Conservation (phyloP, 1,140 invertebrate genomes). For the Drosophila nigromelanica region DNA sequence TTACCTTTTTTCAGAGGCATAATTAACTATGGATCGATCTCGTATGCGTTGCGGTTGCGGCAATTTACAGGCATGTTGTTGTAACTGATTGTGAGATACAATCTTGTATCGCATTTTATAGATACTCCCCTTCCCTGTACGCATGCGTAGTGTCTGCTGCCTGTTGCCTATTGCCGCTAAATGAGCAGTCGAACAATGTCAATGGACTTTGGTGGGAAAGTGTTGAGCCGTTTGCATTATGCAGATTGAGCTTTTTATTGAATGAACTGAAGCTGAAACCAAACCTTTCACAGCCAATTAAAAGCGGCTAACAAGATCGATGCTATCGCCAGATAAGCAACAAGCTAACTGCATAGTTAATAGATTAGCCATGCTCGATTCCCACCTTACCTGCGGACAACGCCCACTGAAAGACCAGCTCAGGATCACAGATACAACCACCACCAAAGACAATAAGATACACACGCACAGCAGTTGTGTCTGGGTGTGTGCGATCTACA, state of each 20-base stretch:
- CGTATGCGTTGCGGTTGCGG: slow-evolving; percentile 60
- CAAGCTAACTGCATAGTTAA: slow-evolving; percentile 61
- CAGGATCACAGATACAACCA: slow-evolving; percentile 22
- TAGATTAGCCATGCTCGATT: slow-evolving; percentile 48
- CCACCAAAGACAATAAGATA: no score
- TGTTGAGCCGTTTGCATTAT: slow-evolving; percentile 75
- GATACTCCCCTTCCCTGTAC: slow-evolving; percentile 35
- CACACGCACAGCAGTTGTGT: not conserved
- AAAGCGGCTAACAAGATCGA: slow-evolving; percentile 80
- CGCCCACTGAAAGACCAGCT: slow-evolving; percentile 28
- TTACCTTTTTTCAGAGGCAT: slow-evolving; percentile 52
- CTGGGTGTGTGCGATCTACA: slow-evolving; percentile 29
- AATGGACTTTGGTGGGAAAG: slow-evolving; percentile 78
- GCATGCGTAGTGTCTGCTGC: slow-evolving; percentile 31
- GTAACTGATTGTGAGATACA: slow-evolving; percentile 62
- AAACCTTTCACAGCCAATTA: slow-evolving; percentile 78
- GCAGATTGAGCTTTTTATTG: slow-evolving; percentile 64
- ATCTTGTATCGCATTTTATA: slow-evolving; percentile 69
- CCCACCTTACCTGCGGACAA: slow-evolving; percentile 28
- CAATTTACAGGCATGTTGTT: slow-evolving; percentile 65
- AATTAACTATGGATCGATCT: slow-evolving; percentile 74
- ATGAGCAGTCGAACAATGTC: slow-evolving; percentile 56
- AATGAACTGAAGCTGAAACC: slow-evolving; percentile 49
- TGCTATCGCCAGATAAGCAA: slow-evolving; percentile 56
- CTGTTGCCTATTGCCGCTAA: not conserved